Evolutionary conservation across 2,888 invertebrate species (phyloP).

Genomic region (Sympetrum striolatum): DNA sequence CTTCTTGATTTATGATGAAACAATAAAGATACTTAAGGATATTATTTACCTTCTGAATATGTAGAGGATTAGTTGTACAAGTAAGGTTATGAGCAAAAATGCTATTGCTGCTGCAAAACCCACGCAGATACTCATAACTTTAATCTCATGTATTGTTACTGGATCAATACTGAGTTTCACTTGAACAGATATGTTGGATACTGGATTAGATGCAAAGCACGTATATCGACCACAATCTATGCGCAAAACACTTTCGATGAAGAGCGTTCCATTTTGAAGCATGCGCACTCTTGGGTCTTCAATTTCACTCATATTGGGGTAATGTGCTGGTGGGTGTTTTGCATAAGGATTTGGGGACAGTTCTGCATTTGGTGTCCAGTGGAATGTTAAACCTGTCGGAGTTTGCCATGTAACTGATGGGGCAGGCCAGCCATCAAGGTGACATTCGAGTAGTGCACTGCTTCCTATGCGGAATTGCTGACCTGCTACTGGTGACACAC

Average conservation of each 20-base stretch:
- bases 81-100: conserved; percentile 80
- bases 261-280: conserved; percentile 79
- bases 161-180: conserved; percentile 85
- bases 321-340: conserved; percentile 71
- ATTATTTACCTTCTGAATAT: conserved; percentile 69
- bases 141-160: conserved; percentile 80
- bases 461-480: conserved; percentile 57
- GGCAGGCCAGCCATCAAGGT: conserved; percentile 75
- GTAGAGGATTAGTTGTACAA: conserved; percentile 77
- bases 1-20: too few species aligned
- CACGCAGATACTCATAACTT: conserved; percentile 82
- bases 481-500: conserved; percentile 69
- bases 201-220: conserved; percentile 85
- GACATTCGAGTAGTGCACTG: conserved; percentile 78
- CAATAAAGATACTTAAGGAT: neutral
- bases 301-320: conserved; percentile 54
- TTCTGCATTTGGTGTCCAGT: conserved; percentile 78
- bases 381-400: conserved; percentile 59
- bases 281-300: conserved; percentile 68
- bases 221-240: conserved; percentile 82
- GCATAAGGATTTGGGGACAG: conserved; percentile 69
- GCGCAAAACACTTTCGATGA: conserved; percentile 69
- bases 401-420: conserved; percentile 89
- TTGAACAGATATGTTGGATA: conserved; percentile 78
- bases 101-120: conserved; percentile 80